Percentiles rank a stretch among this genome's conserved stretches.
phyloP scores from a whole-genome alignment of 2,888 invertebrate species.

The Palloptera scutellata region DNA sequence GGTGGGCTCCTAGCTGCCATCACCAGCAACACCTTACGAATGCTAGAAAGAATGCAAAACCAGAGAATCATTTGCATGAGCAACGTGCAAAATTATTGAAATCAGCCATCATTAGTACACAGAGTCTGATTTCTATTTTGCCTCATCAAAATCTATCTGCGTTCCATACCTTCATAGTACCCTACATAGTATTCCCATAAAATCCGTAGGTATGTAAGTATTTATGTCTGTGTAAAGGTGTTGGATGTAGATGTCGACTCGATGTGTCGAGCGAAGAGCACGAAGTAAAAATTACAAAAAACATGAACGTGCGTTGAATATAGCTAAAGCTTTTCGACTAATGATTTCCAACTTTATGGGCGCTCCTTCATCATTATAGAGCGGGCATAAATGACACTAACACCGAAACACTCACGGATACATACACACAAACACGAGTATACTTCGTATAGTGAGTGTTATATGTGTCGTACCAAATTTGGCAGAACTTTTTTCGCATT shows the following conservation, averaged over 20 bases:
- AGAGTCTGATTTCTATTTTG: not conserved
- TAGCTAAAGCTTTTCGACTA: constrained; percentile 5
- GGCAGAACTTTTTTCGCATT: not conserved
- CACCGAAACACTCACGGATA: not conserved
- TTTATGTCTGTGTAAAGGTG: no score
- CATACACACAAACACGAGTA: not conserved
- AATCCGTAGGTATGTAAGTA: no score
- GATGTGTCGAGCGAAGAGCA: no score
- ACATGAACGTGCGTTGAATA: constrained; percentile 12
- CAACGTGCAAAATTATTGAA: constrained; percentile 22
- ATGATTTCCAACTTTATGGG: not conserved
- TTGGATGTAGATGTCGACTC: no score
- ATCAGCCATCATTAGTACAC: not conserved
- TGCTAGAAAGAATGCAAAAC: no score
- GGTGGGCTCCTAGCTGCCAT: no score
- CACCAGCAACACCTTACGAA: no score
- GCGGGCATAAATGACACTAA: not conserved
- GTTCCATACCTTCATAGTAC: no score
- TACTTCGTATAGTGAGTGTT: not conserved
- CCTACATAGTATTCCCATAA: no score
- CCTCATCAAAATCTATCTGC: no score
- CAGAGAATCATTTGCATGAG: constrained; percentile 1
- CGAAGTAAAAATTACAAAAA: not conserved
- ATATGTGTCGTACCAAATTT: not conserved
- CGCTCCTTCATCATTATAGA: not conserved